Evolutionary conservation across 2,797 vertebrate species (phyloP).

Genomic region (Falco cherrug): DNA sequence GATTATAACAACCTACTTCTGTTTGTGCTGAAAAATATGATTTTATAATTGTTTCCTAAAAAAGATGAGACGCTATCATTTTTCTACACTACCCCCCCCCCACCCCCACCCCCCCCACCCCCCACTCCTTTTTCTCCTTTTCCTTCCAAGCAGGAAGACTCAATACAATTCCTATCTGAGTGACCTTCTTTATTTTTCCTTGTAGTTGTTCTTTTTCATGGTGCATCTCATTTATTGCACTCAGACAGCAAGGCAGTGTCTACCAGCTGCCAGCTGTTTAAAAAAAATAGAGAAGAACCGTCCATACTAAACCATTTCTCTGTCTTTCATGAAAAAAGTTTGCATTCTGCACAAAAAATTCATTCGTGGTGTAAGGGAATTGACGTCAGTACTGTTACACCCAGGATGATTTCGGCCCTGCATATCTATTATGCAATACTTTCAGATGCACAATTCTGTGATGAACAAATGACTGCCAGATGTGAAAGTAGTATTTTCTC

Average conservation of each 20-base stretch:
- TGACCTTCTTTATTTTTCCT: background rate
- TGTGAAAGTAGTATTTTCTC: conserved; percentile 28
- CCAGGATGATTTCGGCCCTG: conserved; percentile 63
- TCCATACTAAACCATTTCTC: conserved; percentile 23
- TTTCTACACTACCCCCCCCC: background rate
- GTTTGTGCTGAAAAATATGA: background rate
- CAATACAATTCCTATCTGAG: background rate
- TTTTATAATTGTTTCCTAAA: background rate
- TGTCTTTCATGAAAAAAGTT: conserved; percentile 52
- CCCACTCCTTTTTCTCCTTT: background rate
- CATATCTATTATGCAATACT: conserved; percentile 62
- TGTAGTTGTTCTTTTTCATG: background rate
- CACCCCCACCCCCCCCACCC: no score
- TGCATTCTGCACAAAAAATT: conserved; percentile 54
- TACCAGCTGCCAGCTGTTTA: conserved; percentile 60
- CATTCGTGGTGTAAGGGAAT: conserved; percentile 45
- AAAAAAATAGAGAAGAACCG: conserved; percentile 13
- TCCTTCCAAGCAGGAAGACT: background rate
- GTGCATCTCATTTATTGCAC: conserved; percentile 7
- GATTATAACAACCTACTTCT: background rate
- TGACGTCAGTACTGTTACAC: conserved; percentile 64
- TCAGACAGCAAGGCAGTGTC: background rate
- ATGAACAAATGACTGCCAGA: conserved; percentile 70
- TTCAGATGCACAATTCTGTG: conserved; percentile 58
- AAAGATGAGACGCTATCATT: background rate